Base-by-base conservation (phyloP, 2,113 vertebrate species). In the Odocoileus virginianus region DNA sequence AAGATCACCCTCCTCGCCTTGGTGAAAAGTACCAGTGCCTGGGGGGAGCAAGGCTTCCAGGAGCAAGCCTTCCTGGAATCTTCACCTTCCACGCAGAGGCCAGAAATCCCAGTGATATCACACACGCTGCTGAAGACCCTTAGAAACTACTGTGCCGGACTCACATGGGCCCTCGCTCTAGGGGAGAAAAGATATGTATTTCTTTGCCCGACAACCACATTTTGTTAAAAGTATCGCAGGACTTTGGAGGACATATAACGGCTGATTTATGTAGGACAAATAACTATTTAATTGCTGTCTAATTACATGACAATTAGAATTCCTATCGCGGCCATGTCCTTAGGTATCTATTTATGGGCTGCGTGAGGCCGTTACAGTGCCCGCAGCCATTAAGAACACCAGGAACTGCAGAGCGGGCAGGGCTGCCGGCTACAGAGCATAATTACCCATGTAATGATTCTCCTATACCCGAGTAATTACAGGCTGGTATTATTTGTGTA, bases 251-350 rank as follows among this genome's bases (percentile, higher is more conserved):
- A 97, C 96, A 55, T 6, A 21, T 11, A 98, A 67, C 1, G 28
- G 97, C 85, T 98, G 95, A 98, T 97, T 98, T 97, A 97, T 57
- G 91, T 7, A 74, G 50, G 33, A 94, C 58, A 98, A 98, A 97
- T 94, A 97, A 95, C n/a, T 64, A 93, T 57, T 84, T 97, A 86
- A 94, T 54, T 91, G 96, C 88, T 92, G 84, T 60, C 58, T 64
- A 98, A 98, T 98, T 96, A 96, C 36, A 13, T 61, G 82, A 97
- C 97, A 79, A 97, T 98, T 97, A 97, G 91, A 96, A 91, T 86
- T 94, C 28, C 3, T 47, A 85, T 81, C 27, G 0, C 15, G 23
- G 96, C 83, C 27, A 1, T 58, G 74, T 95, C 96, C 88, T 97
- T 83, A 52, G 87, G 6, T 94, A 47, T 94, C 74, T 96, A 10